Evolutionary conservation across 2,888 invertebrate species (phyloP).

Genomic region (Archips xylosteana): DNA sequence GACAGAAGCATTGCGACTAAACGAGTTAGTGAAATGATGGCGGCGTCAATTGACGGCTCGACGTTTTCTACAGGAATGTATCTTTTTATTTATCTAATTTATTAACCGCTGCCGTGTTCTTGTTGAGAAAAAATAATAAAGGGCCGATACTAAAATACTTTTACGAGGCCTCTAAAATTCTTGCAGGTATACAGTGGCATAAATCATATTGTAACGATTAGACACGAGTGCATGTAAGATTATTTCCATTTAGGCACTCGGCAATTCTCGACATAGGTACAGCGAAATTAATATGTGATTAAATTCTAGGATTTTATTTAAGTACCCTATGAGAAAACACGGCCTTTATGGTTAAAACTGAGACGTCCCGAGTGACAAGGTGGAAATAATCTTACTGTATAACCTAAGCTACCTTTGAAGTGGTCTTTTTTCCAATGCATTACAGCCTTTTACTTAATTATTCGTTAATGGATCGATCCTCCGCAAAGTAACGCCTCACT

Average conservation of each 20-base stretch:
- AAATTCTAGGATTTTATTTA: too few relatives aligned
- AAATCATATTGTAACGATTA: background rate
- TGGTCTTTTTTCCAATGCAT: too few relatives aligned
- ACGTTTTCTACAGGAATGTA: slow-evolving; percentile 3
- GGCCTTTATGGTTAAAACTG: too few relatives aligned
- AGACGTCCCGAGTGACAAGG: too few relatives aligned
- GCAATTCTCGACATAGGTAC: too few relatives aligned
- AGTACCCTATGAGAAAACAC: too few relatives aligned
- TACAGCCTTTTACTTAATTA: too few relatives aligned
- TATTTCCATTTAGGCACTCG: background rate
- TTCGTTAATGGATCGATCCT: too few relatives aligned
- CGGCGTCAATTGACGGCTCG: background rate
- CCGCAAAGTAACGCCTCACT: too few relatives aligned
- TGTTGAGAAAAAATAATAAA: slow-evolving; percentile 26
- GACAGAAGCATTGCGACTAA: slow-evolving; percentile 49
- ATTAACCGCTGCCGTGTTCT: background rate
- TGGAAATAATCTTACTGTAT: too few relatives aligned
- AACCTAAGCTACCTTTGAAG: too few relatives aligned
- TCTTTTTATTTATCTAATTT: slow-evolving; percentile 20
- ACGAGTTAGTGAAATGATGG: slow-evolving; percentile 35
- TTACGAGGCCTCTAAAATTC: slow-evolving; percentile 20
- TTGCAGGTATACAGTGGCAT: slow-evolving; percentile 24
- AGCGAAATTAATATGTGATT: too few relatives aligned
- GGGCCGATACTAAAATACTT: slow-evolving; percentile 24
- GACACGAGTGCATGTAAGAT: background rate